Evolutionary conservation across 2,888 invertebrate species (phyloP).

Genomic region (Trichogramma evanescens): DNA sequence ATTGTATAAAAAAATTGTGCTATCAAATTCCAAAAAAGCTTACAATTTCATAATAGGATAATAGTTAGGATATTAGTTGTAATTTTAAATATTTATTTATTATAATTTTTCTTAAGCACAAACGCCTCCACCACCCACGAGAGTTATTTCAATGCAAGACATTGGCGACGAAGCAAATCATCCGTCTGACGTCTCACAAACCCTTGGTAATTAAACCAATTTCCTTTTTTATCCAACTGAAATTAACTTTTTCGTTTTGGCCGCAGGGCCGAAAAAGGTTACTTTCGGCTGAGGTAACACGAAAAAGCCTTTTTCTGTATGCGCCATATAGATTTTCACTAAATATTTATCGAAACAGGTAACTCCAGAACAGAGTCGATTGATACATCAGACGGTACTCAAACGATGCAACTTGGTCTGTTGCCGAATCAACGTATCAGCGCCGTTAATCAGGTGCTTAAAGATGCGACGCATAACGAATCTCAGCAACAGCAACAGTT

Average conservation of each 20-base stretch:
- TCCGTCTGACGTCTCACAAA: conserved; percentile 37
- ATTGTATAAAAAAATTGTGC: too few relatives aligned
- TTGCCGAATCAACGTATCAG: conserved; percentile 23
- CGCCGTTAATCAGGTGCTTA: conserved; percentile 36
- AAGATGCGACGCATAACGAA: conserved; percentile 34
- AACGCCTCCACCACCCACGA: conserved; percentile 39
- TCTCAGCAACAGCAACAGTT: conserved; percentile 25
- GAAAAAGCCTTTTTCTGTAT: not conserved
- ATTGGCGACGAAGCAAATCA: conserved; percentile 43
- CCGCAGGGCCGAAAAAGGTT: too few relatives aligned
- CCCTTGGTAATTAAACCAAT: not conserved
- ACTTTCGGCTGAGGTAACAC: not conserved
- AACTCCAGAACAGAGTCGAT: not conserved
- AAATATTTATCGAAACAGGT: too few relatives aligned
- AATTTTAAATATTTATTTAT: too few relatives aligned
- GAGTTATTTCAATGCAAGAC: conserved; percentile 40
- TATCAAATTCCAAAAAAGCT: too few relatives aligned
- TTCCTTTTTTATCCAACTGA: not conserved
- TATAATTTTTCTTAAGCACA: conserved; percentile 27
- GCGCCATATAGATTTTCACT: conserved; percentile 32
- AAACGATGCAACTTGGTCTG: conserved; percentile 30
- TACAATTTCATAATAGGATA: too few relatives aligned
- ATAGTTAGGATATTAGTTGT: too few relatives aligned
- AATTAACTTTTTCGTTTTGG: not conserved
- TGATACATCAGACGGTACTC: conserved; percentile 27